Conservation (phyloP, 2,888 invertebrate genomes). For the Oxyteleia sp. region DNA sequence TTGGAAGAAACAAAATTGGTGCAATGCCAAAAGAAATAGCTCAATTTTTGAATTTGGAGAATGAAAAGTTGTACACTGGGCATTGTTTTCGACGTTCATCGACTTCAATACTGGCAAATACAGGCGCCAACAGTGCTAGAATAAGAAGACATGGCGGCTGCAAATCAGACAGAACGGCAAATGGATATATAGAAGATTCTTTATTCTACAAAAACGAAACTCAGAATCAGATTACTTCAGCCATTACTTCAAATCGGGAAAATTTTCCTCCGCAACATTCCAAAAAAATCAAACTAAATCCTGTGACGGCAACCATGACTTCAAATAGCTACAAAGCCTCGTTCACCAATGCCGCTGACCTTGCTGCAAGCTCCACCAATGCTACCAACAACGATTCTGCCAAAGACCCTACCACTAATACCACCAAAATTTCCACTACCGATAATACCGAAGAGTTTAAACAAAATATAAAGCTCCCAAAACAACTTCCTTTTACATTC, state of each 20-base stretch:
- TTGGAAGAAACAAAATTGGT: slow-evolving; percentile 30
- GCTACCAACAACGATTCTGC: background rate
- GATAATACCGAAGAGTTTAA: background rate
- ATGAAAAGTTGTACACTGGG: background rate
- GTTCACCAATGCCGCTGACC: background rate
- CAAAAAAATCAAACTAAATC: background rate
- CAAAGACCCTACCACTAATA: too few relatives aligned
- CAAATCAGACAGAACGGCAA: slow-evolving; percentile 7
- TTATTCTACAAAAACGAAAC: slow-evolving; percentile 15
- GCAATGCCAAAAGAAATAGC: slow-evolving; percentile 23
- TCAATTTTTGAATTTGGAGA: background rate
- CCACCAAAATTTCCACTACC: background rate
- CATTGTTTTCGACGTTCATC: slow-evolving; percentile 30
- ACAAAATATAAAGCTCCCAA: too few relatives aligned
- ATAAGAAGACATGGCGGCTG: slow-evolving; percentile 12
- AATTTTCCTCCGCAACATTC: background rate
- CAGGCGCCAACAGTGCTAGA: slow-evolving; percentile 1
- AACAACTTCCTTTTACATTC: background rate
- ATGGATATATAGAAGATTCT: slow-evolving; percentile 14
- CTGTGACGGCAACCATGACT: background rate
- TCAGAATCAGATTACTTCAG: background rate
- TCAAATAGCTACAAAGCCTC: background rate
- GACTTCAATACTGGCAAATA: slow-evolving; percentile 10
- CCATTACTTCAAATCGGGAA: background rate
- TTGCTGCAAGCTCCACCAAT: background rate